A percentile compares a stretch with the other conserved stretches of the same genome.
Evolutionary conservation across 2,113 vertebrate genomes (phyloP).

Genomic region (Actinemys pallida): DNA sequence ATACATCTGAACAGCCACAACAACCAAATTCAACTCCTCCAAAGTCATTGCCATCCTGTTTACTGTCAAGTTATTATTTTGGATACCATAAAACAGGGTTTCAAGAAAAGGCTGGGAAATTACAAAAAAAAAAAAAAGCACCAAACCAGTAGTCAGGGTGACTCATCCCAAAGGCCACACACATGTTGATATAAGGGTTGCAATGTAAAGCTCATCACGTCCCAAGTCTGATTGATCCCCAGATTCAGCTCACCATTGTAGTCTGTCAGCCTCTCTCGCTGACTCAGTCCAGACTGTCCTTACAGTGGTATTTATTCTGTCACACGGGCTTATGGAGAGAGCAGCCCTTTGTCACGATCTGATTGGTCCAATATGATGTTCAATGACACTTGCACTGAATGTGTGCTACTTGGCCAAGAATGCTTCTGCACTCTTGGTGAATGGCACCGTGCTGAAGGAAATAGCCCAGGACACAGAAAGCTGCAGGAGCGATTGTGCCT

Average conservation of each 20-base stretch:
- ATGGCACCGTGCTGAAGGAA: background rate
- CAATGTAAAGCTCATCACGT: background rate
- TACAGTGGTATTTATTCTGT: background rate
- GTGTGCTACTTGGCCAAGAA: background rate
- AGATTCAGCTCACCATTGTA: background rate
- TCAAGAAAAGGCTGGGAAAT: slow-evolving; percentile 36
- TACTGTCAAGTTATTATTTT: background rate
- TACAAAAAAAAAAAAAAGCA: background rate
- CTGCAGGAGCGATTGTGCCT: background rate
- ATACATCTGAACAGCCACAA: slow-evolving; percentile 9
- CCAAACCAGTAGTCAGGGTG: background rate
- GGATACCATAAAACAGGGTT: background rate
- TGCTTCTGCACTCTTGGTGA: background rate
- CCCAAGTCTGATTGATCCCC: background rate
- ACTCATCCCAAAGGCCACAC: background rate
- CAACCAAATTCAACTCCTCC: background rate
- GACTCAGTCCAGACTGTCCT: background rate
- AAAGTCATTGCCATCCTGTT: background rate
- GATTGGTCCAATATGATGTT: background rate
- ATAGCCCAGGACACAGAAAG: background rate
- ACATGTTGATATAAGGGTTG: background rate
- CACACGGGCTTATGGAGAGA: background rate
- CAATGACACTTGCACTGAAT: background rate
- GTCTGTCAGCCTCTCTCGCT: background rate
- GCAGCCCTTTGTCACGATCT: background rate